These are phyloP conservation scores for Pao palembangensis DNA, from an alignment of 2,113 vertebrate species.

Conservation along the genomic window DNA sequence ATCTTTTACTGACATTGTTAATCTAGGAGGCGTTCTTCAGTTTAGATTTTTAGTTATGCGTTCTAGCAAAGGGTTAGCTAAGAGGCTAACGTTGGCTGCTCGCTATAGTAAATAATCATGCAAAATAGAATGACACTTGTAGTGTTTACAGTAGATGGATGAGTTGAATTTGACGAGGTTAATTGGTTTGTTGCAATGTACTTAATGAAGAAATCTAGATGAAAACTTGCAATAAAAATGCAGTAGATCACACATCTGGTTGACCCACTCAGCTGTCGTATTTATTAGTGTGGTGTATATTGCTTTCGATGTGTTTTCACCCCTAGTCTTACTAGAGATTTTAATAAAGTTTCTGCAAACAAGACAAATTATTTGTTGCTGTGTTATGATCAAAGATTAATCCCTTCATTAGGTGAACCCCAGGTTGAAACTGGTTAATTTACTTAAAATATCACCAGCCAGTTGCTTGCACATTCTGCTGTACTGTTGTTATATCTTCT, in stretches of 20 bases:
- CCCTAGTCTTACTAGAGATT: too few species aligned
- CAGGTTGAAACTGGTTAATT: too few species aligned
- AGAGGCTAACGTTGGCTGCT: constrained; percentile 38
- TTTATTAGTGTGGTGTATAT: too few species aligned
- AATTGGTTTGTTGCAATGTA: neutral
- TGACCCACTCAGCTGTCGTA: neutral
- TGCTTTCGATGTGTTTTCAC: too few species aligned
- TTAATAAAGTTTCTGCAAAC: too few species aligned
- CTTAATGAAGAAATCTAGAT: neutral
- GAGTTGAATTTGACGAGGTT: neutral
- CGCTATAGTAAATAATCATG: neutral
- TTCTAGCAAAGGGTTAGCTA: constrained; percentile 27
- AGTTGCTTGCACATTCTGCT: neutral
- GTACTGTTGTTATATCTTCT: neutral
- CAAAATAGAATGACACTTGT: accelerated
- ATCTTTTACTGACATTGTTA: neutral
- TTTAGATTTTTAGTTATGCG: neutral
- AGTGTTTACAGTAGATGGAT: too few species aligned
- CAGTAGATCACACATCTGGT: neutral
- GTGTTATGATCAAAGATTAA: too few species aligned
- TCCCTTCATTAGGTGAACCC: too few species aligned
- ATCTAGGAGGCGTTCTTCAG: neutral
- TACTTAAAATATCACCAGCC: too few species aligned
- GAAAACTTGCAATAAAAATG: neutral
- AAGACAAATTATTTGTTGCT: too few species aligned